phyloP scores from a whole-genome alignment of 1,140 invertebrate species.

The Hestina assimilis region DNA sequence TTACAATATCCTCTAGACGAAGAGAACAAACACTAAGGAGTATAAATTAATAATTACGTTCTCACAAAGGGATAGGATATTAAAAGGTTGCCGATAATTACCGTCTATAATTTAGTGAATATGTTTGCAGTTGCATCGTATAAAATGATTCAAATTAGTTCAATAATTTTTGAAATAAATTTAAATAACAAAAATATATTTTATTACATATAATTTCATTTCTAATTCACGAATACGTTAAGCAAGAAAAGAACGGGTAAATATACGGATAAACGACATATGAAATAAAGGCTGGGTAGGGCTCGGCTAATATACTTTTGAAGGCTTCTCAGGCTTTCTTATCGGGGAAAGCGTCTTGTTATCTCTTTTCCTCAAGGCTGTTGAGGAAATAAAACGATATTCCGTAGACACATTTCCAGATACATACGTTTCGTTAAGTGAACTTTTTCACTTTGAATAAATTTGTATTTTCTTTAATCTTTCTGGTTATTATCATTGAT shows the following conservation, averaged over 20 bases:
- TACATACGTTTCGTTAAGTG: constrained; percentile 20
- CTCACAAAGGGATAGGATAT: too few species aligned
- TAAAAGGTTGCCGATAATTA: too few species aligned
- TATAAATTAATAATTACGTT: too few species aligned
- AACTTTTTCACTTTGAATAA: constrained; percentile 8
- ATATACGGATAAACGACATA: constrained; percentile 35
- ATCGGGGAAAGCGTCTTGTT: constrained; percentile 48
- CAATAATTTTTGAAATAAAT: too few species aligned
- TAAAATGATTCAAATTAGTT: too few species aligned
- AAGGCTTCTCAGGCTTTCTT: constrained; percentile 42
- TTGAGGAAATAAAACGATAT: constrained; percentile 35
- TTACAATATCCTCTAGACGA: too few species aligned
- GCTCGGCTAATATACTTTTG: constrained; percentile 47
- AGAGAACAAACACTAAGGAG: too few species aligned
- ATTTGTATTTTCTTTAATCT: too few species aligned
- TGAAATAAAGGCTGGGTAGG: constrained; percentile 38
- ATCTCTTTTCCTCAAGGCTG: constrained; percentile 38
- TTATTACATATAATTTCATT: not conserved
- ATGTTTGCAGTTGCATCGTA: too few species aligned
- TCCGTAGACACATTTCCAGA: constrained; percentile 21
- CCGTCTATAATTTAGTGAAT: too few species aligned
- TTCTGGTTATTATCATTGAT: too few species aligned
- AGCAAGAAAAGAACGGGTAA: constrained; percentile 14
- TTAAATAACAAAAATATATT: too few species aligned
- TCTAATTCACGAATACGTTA: not conserved